Percentiles rank a stretch among this genome's conserved stretches.
phyloP scores from a whole-genome alignment of 2,888 invertebrate genomes.

The Flabesymbios commensalis region DNA sequence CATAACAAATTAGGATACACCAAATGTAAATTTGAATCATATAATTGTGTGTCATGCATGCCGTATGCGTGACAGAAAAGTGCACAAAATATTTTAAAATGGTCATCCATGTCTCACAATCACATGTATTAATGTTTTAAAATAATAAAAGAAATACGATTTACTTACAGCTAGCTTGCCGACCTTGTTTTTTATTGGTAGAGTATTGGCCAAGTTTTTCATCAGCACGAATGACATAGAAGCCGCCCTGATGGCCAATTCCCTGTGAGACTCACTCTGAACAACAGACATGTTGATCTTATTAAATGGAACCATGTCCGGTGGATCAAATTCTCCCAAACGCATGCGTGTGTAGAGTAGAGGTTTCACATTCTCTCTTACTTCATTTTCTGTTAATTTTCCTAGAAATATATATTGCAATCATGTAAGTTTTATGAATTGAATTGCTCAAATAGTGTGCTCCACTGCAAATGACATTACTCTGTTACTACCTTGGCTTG shows the following conservation, averaged over 20 bases:
- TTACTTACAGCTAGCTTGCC: constrained; percentile 35
- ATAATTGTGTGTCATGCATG: no score
- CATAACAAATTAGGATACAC: no score
- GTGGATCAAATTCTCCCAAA: constrained; percentile 40
- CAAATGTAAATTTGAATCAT: no score
- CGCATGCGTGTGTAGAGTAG: constrained; percentile 38
- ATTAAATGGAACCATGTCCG: constrained; percentile 46
- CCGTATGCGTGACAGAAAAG: no score
- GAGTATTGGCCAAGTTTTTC: constrained; percentile 38
- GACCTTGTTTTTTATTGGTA: constrained; percentile 29
- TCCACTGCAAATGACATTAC: no score
- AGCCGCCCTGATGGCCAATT: constrained; percentile 43
- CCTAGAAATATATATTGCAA: constrained; percentile 4
- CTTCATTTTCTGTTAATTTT: constrained; percentile 20
- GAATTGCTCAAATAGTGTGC: constrained; percentile 30
- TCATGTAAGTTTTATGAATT: no score
- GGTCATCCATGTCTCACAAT: no score
- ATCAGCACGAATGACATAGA: constrained; percentile 49
- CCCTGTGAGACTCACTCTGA: constrained; percentile 36
- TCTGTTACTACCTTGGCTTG: no score
- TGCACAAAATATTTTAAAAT: no score
- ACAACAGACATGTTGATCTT: constrained; percentile 34
- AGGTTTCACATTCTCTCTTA: constrained; percentile 30
- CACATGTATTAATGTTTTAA: no score
- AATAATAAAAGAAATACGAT: no score